Base-by-base conservation (phyloP, 2,888 invertebrate genomes). In the Julus scanicus region DNA sequence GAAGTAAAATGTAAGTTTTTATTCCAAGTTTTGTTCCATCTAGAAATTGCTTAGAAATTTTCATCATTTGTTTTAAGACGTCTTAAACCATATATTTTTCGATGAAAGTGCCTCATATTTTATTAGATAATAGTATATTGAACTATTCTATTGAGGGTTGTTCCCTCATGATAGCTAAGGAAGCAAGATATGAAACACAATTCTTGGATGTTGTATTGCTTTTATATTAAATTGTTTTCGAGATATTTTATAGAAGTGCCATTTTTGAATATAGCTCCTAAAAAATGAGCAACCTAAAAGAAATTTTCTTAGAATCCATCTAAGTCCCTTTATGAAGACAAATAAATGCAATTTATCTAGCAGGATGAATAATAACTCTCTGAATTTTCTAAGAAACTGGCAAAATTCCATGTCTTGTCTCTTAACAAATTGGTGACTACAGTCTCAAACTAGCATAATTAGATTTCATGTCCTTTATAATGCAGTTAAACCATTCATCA, bases 1-100 rank as follows among this genome's bases (percentile, higher is more conserved):
- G 96, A 97, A 92, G 96, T 98, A 11, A 96, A 97, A 91, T 98
- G 98, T 98, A 93, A 96, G 96, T 95, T 89, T 37, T 39, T 17
- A 29, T 1, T 44, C 8, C 5, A 44, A 44, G 44, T 44, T 44
- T 44, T 44, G 8, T 1, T 44, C 8, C 44, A 44, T 44, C 6
- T 8, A 44, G 5, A 44, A 29, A 29, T 29, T 44, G 44, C 5
- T 44, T 44, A 53, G 15, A 53, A 48, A 13, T 53, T 53, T 53
- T 53, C 53, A 53, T 53, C 13, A 53, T 53, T 53, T 53, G 44
- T 44, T 44, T 0, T 44, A 44, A 44, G 44, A 29, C 29, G 29
- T 29, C 29, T 29, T 20, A 71, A 20, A 20, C 29, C 29, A 71
- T 71, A 29, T 9, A 8, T 71, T 71, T 29, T 71, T 71, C 13